Evolutionary conservation across 1,140 invertebrate species (phyloP).

Genomic region (Doryteuthis pealeii): DNA sequence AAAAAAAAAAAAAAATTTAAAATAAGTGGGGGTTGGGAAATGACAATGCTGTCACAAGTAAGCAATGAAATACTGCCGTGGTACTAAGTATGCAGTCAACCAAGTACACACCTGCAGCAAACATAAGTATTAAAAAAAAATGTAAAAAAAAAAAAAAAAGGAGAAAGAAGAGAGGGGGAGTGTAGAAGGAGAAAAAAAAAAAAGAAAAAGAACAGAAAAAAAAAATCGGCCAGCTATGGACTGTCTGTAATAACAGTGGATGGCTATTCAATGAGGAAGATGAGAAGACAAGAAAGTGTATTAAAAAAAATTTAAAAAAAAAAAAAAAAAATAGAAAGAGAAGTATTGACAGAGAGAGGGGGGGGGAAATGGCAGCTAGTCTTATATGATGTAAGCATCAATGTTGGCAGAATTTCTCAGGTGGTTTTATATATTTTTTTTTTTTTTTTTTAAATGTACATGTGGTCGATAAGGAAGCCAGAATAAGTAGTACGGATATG

Average conservation of each 20-base stretch:
- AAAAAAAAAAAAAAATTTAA: no score
- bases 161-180: no score
- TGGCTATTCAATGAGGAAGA: not conserved
- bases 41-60: not conserved
- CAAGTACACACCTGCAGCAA: not conserved
- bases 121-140: not conserved
- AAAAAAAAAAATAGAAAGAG: no score
- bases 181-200: not conserved
- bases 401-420: no score
- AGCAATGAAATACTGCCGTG: not conserved
- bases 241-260: conserved; percentile 4
- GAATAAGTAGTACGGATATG: no score
- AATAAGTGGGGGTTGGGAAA: not conserved
- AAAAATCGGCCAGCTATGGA: not conserved
- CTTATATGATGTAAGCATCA: no score
- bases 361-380: no score
- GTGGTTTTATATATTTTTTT: no score
- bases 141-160: not conserved
- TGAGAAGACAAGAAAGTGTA: not conserved
- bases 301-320: no score
- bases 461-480: no score
- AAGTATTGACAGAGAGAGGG: no score
- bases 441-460: no score
- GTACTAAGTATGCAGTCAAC: not conserved
- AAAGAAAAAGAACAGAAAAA: not conserved